Percentiles rank a stretch among this genome's conserved stretches.
Evolutionary conservation across 2,113 vertebrate genomes (phyloP).

Genomic region (Lampris megalopsis): DNA sequence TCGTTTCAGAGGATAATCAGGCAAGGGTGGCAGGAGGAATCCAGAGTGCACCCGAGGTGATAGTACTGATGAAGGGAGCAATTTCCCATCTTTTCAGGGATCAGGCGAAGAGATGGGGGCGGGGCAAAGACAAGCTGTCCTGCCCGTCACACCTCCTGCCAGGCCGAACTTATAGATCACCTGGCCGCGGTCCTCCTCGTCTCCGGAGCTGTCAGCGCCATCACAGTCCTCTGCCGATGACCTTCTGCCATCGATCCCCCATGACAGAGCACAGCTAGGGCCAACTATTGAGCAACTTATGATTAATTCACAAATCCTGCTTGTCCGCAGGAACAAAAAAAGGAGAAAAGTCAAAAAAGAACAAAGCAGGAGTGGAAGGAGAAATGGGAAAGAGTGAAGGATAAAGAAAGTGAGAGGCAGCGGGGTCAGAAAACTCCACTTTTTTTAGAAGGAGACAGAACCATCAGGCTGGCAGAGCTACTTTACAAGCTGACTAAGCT

Average conservation of each 20-base stretch:
- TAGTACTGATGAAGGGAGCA: conserved; percentile 24
- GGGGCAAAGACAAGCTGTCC: conserved; percentile 55
- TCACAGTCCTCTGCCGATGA: conserved; percentile 56
- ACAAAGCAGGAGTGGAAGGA: conserved; percentile 61
- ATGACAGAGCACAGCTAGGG: conserved; percentile 75
- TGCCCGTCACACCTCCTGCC: conserved; percentile 64
- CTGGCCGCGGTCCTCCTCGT: conserved; percentile 62
- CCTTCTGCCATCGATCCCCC: conserved; percentile 79
- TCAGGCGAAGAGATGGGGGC: conserved; percentile 19
- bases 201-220: conserved; percentile 63
- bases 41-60: conserved; percentile 18
- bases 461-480: conserved; percentile 51
- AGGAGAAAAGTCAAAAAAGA: conserved; percentile 55
- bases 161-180: conserved; percentile 79
- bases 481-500: conserved; percentile 69
- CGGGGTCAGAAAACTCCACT: conserved; percentile 64
- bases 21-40: conserved; percentile 2
- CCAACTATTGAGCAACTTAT: conserved; percentile 82
- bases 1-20: neutral
- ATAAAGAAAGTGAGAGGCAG: conserved; percentile 37
- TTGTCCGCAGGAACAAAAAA: conserved; percentile 69
- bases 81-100: conserved; percentile 31
- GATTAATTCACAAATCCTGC: conserved; percentile 83
- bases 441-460: conserved; percentile 67
- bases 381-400: conserved; percentile 50